A percentile compares a stretch with the other conserved stretches of the same genome.
phyloP scores from a whole-genome alignment of 2,113 vertebrate species.

The Oenanthe oenanthe region DNA sequence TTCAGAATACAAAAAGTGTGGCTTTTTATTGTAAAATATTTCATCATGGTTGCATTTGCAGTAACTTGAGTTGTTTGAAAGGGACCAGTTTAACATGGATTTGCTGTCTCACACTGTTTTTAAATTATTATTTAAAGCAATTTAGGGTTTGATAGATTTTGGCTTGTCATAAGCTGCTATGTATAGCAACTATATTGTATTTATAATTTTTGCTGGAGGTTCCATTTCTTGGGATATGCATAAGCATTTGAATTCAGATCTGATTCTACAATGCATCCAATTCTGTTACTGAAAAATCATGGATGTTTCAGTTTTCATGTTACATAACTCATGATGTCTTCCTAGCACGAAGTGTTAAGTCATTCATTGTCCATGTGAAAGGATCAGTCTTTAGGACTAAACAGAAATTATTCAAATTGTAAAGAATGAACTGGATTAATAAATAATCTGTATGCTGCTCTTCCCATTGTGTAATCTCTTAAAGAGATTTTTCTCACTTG shows the following conservation, averaged over 20 bases:
- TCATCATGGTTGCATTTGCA: not conserved
- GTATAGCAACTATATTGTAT: not conserved
- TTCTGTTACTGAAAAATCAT: not conserved
- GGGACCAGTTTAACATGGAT: not conserved
- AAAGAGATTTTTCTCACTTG: not conserved
- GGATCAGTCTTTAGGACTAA: not conserved
- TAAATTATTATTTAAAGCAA: not conserved
- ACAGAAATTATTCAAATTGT: not conserved
- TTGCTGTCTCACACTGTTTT: not conserved
- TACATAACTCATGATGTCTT: not conserved
- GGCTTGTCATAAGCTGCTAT: not conserved
- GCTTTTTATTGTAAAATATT: not conserved
- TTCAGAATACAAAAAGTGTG: not conserved
- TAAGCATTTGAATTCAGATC: not conserved
- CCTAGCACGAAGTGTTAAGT: not conserved
- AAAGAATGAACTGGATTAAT: not conserved
- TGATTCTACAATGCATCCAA: not conserved
- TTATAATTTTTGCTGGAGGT: not conserved
- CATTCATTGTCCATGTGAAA: not conserved
- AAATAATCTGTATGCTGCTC: not conserved
- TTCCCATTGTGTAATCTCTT: not conserved
- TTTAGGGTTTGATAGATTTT: not conserved
- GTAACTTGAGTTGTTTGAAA: not conserved
- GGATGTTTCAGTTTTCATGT: not conserved
- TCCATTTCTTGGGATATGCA: not conserved